Evolutionary conservation across 1,140 invertebrate species (phyloP), one percentile per base, ranked within the genome.

Genomic region (Zaprionus davidi): DNA sequence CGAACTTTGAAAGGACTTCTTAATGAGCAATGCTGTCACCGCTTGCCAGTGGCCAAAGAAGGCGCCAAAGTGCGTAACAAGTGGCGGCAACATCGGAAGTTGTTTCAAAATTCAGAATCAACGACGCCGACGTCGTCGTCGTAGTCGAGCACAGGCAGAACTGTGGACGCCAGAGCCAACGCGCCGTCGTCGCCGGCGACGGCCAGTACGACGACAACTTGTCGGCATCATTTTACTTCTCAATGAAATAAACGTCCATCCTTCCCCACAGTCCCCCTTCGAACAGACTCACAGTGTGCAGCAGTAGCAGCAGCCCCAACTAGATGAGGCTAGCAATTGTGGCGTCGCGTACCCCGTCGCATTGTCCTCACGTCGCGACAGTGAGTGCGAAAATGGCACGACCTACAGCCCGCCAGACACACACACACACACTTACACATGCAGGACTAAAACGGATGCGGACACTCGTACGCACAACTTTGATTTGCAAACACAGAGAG

Each of bases 41-140:
- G 22, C 56, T 17, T 24, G 20, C 67, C 41, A 44, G 69, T 57
- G 36, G 62, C 57, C 72, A 69, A 66, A 64, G 51, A 68, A 73
- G 84, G 81, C 84, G 81, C 84, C 85, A 88, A 81, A 88, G 78
- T 81, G 84, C 76, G 84, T 88, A 90, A 88, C 84, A 88, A 88
- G 84, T 88, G 85, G 85, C 81, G 84, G 68, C 76, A 69, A 55
- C 82, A 68, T 84, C 74, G 70, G 65, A 81, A 87, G 82, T 82
- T 87, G 82, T 80, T 87, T 78, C 76, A 56, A 74, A 74, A 76
- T 87, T 73, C 56, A 70, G 79, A 78, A 77, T 86, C 65, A 68
- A 41, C 72, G 82, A 69, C 82, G 82, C 68, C 81, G 72, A 73
- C 73, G 44, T 60, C 65, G 78, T 53, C 44, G 60, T 6, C 15